Evolutionary conservation across 2,888 invertebrate species (phyloP).

Genomic region (Rotaria magnacalcarata): DNA sequence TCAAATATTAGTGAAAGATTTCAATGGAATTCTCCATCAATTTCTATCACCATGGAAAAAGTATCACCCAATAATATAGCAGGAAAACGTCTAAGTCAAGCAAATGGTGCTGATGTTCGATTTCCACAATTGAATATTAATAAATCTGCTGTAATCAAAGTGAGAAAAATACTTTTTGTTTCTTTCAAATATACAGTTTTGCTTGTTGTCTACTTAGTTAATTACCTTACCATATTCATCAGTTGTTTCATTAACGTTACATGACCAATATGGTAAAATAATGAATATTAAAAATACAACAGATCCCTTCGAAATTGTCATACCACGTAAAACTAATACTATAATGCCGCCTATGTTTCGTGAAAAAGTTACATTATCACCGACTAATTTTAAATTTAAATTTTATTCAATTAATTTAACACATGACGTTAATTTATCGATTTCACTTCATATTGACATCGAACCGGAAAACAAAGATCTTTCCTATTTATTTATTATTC

Average conservation of each 20-base stretch:
- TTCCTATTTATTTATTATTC: background rate
- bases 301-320: slow-evolving; percentile 49
- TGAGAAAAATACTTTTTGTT: background rate
- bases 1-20: background rate
- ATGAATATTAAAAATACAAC: slow-evolving; percentile 45
- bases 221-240: background rate
- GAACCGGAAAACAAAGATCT: background rate
- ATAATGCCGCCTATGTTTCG: slow-evolving; percentile 36
- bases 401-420: slow-evolving; percentile 9
- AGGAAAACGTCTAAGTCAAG: background rate
- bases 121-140: background rate
- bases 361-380: background rate
- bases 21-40: background rate
- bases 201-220: background rate
- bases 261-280: slow-evolving; percentile 44
- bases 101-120: background rate
- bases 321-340: slow-evolving; percentile 49
- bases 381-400: background rate
- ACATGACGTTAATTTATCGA: background rate
- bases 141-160: background rate
- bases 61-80: background rate
- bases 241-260: slow-evolving; percentile 45
- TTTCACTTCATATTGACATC: background rate
- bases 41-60: background rate
- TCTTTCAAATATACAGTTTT: too few relatives aligned